Percentiles rank a stretch among this genome's conserved stretches.
Conservation (phyloP, 2,113 vertebrate genomes). For the Osmerus mordax region DNA sequence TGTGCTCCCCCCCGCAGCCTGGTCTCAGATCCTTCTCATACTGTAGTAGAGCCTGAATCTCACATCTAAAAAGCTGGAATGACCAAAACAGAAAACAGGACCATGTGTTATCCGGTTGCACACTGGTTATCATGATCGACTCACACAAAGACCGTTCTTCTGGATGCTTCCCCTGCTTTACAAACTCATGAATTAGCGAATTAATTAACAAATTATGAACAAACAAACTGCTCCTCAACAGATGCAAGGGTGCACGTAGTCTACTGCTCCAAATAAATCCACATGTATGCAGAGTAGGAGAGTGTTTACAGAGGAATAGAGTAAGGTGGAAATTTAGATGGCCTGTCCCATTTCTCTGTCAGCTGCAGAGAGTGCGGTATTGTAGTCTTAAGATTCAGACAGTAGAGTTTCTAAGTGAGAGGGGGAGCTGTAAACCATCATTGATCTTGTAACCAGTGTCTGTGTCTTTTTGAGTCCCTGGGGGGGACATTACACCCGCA, state of each 20-base stretch:
- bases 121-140: background rate
- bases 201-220: background rate
- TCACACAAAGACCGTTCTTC: background rate
- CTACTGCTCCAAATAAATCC: background rate
- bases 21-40: background rate
- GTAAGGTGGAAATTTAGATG: background rate
- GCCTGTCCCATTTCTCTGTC: background rate
- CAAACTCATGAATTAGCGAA: background rate
- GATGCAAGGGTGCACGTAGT: background rate
- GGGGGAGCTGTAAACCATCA: constrained; percentile 16
- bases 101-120: background rate
- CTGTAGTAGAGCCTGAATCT: background rate
- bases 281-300: background rate
- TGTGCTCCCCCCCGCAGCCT: background rate
- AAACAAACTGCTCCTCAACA: background rate
- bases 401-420: constrained; percentile 16
- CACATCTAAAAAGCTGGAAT: background rate
- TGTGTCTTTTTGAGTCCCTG: constrained; percentile 1
- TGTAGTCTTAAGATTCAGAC: constrained; percentile 10
- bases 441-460: constrained; percentile 21
- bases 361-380: background rate
- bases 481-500: constrained; percentile 4
- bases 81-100: background rate
- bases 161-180: background rate
- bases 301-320: background rate